Percentiles rank a stretch among this genome's conserved stretches.
Evolutionary conservation across 2,797 vertebrate species (phyloP).

Genomic region (Enteromius radiatus): DNA sequence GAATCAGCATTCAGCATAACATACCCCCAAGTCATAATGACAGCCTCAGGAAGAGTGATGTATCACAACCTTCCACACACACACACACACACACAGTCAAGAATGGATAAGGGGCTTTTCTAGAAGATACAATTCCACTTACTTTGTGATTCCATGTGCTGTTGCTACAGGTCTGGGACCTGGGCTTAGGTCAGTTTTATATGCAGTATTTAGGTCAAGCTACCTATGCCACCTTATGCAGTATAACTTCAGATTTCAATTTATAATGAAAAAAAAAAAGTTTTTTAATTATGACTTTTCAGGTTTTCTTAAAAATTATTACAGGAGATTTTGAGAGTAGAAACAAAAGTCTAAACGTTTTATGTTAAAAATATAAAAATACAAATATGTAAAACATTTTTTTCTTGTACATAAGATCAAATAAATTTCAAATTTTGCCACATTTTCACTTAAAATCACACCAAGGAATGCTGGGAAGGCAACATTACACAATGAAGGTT

Average conservation of each 20-base stretch:
- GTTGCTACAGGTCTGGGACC: conserved; percentile 21
- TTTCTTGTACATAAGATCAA: not conserved
- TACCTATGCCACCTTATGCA: not conserved
- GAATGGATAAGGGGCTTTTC: conserved; percentile 57
- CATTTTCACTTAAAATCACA: not conserved
- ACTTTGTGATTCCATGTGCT: conserved; percentile 31
- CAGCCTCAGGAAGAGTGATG: conserved; percentile 47
- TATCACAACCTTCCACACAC: conserved; percentile 30
- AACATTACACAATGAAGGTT: conserved; percentile 39
- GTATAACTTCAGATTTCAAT: not conserved
- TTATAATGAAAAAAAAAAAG: not conserved
- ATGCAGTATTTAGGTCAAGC: too few relatives aligned
- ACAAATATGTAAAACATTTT: not conserved
- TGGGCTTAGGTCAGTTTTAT: not conserved
- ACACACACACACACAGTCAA: conserved; percentile 21
- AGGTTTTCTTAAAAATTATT: not conserved
- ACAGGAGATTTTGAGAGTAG: not conserved
- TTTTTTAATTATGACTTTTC: not conserved
- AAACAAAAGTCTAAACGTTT: not conserved
- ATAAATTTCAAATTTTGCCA: not conserved
- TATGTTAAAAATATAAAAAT: not conserved
- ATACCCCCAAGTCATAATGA: conserved; percentile 42
- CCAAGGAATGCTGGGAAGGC: not conserved
- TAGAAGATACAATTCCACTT: conserved; percentile 67
- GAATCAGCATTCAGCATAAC: conserved; percentile 37